A percentile compares a stretch with the other conserved stretches of the same genome.
Evolutionary conservation across 2,797 vertebrate genomes (phyloP).

Genomic region (Sebastes cheni): DNA sequence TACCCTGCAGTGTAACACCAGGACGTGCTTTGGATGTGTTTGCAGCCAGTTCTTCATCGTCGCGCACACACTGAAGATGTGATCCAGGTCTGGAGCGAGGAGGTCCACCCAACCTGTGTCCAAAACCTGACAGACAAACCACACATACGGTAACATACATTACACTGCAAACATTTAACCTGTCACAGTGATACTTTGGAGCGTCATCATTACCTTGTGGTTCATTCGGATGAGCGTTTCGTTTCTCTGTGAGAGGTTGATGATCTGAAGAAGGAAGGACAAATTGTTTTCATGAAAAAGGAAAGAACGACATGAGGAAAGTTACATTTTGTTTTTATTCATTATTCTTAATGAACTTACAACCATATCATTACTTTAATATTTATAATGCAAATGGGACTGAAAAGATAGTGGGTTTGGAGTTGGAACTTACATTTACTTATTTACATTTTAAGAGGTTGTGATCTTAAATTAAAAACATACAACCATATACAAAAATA

Average conservation of each 20-base stretch:
- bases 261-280: conserved; percentile 76
- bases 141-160: not conserved
- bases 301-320: not conserved
- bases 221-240: conserved; percentile 84
- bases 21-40: conserved; percentile 83
- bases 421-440: not conserved
- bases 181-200: not conserved
- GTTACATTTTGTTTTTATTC: not conserved
- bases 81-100: conserved; percentile 88
- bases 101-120: conserved; percentile 90
- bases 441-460: not conserved
- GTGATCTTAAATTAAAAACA: too few relatives aligned
- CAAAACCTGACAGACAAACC: conserved; percentile 79
- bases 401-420: not conserved
- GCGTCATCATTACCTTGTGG: conserved; percentile 83
- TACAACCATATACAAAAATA: not conserved
- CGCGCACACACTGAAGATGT: conserved; percentile 89
- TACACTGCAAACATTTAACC: not conserved
- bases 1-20: conserved; percentile 93
- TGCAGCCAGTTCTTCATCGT: conserved; percentile 91
- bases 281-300: not conserved
- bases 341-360: not conserved
- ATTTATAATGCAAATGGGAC: not conserved
- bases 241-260: conserved; percentile 91
- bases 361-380: not conserved